phyloP scores from a whole-genome alignment of 2,113 vertebrate genomes.

The Rhea americana region DNA sequence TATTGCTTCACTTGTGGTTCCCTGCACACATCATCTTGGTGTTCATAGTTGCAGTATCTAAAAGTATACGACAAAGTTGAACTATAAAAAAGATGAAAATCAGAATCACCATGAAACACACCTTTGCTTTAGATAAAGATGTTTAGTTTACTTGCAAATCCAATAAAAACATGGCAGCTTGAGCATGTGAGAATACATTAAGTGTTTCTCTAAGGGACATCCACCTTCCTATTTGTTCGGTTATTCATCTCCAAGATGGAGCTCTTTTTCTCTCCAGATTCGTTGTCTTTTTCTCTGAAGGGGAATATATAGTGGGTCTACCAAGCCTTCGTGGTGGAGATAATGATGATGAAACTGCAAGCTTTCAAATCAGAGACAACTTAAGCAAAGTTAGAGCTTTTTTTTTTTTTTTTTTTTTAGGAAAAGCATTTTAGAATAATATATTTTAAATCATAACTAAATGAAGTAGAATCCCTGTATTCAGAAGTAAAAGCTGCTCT shows the following conservation, averaged over 20 bases:
- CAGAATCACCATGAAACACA: background rate
- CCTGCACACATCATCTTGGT: background rate
- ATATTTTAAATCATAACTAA: background rate
- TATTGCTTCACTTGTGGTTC: background rate
- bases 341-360: background rate
- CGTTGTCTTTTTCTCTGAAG: background rate
- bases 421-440: no score
- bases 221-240: background rate
- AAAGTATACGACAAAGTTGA: background rate
- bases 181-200: background rate
- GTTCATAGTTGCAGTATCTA: background rate
- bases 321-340: background rate
- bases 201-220: background rate
- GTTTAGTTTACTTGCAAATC: background rate
- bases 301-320: background rate
- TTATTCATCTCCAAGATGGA: no score
- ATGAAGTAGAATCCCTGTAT: accelerated
- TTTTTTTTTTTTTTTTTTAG: no score
- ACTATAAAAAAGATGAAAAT: background rate
- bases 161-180: background rate
- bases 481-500: accelerated
- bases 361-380: background rate
- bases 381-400: accelerated
- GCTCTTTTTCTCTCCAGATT: background rate
- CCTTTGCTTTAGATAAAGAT: background rate